These are phyloP conservation scores for Temnothorax unifasciatus DNA, from an alignment of 2,888 invertebrate species.

Conservation along the genomic window DNA sequence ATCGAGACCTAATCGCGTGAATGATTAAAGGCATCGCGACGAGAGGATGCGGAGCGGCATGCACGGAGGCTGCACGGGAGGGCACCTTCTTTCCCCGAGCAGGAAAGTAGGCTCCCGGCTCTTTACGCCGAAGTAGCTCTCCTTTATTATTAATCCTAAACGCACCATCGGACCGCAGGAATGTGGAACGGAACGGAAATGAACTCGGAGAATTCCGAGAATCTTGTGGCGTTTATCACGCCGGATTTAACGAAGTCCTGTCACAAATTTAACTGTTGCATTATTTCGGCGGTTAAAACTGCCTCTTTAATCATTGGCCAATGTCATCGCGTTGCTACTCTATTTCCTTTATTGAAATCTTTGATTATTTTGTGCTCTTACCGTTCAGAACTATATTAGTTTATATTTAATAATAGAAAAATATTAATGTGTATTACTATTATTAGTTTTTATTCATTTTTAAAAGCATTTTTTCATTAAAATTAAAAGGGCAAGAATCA, in stretches of 20 bases:
- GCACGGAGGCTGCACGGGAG: neutral
- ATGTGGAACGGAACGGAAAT: neutral
- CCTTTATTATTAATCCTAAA: conserved; percentile 51
- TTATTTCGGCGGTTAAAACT: neutral
- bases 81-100: neutral
- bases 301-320: neutral
- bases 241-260: too few species aligned
- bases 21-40: conserved; percentile 50
- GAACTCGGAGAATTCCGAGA: conserved; percentile 10
- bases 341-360: neutral
- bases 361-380: neutral
- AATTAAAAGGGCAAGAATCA: neutral
- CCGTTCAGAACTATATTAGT: neutral
- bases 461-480: neutral
- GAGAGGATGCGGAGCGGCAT: neutral
- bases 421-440: neutral
- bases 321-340: neutral
- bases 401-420: neutral
- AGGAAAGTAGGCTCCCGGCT: neutral
- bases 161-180: neutral
- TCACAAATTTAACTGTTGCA: neutral
- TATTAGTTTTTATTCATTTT: neutral
- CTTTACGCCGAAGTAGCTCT: conserved; percentile 17
- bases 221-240: conserved; percentile 4
- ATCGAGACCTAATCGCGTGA: conserved; percentile 62